Percentiles rank a stretch among this genome's conserved stretches.
Conservation (phyloP, 1,140 invertebrate genomes). For the Araneus ventricosus region DNA sequence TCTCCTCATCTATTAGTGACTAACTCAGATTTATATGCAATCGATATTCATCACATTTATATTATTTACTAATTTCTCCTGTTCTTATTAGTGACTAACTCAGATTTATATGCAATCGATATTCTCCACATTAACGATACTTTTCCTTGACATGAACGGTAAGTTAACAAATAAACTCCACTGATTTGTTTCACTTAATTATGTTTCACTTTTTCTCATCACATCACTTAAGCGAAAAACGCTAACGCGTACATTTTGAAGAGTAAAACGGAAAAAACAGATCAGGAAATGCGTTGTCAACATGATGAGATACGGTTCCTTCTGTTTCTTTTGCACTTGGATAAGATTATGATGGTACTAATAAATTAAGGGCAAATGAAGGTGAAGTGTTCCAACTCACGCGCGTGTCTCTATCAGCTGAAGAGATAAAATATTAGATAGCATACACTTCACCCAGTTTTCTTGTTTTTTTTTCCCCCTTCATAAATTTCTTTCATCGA, state of each 20-base stretch:
- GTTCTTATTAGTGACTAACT: no score
- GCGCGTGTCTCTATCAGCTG: background rate
- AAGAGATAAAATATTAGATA: background rate
- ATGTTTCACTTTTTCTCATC: no score
- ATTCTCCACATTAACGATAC: background rate
- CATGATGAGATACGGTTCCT: background rate
- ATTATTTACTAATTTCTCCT: no score
- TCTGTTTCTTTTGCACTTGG: background rate
- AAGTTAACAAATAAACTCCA: background rate
- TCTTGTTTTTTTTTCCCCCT: background rate
- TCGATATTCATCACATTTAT: no score
- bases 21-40: no score
- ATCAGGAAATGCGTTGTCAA: background rate
- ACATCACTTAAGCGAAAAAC: no score
- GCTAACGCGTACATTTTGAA: background rate
- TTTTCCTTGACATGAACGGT: no score
- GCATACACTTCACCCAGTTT: background rate
- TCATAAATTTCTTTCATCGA: background rate
- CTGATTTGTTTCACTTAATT: background rate
- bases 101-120: background rate
- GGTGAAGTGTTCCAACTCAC: conserved; percentile 24
- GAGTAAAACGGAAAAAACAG: background rate
- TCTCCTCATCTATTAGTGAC: no score
- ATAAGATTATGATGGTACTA: conserved; percentile 41
- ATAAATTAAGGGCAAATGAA: conserved; percentile 45